Base-by-base conservation (phyloP, 1,140 invertebrate genomes). In the Varroa destructor region DNA sequence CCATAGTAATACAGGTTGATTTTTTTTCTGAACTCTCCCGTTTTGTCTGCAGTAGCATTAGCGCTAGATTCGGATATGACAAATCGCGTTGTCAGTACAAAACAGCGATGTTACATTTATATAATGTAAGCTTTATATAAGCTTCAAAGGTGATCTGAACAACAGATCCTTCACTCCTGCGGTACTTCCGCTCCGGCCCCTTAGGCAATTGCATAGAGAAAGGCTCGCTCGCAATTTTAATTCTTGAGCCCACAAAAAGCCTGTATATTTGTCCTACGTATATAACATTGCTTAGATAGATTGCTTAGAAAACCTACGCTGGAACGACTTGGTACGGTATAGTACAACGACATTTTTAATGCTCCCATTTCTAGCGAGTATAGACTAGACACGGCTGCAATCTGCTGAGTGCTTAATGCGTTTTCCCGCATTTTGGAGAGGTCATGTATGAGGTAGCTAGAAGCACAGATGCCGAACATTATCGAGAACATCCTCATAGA, bases 301-400 rank as follows among this genome's bases (percentile, higher is more conserved):
- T 40, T 67, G n/a, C 61, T 67, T 1, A 40, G 40, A 46, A 67
- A 67, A 46, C 40, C 12, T 3, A 2, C 61, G 5, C 1, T 14
- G n/a, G 61, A 67, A 37, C 61, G 61, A 67, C 61, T 67, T 46
- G 61, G 61, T 67, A 36, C 61, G 5, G 61, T 2, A 1, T 14
- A 40, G 40, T 67, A 67, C 46, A 40, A 67, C 40, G 61, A 67
- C 14, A 67, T 67, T 43, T 12, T 67, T 46, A 46, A 67, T 37
- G 40, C 61, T 10, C 25, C 40, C 10, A 1, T 67, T 67, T 37
- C 46, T 67, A 46, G 61, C 61, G 1, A 40, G 12, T 14, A 67
- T 67, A 1, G 61, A 67, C 46, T 67, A 37, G 61, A 36, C 12
- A 14, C 40, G 61, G 61, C 61, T 67, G 12, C 40, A 14, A 14